These are phyloP conservation scores for Intellagama lesueurii DNA, from an alignment of 2,797 vertebrate species.

Conservation along the genomic window DNA sequence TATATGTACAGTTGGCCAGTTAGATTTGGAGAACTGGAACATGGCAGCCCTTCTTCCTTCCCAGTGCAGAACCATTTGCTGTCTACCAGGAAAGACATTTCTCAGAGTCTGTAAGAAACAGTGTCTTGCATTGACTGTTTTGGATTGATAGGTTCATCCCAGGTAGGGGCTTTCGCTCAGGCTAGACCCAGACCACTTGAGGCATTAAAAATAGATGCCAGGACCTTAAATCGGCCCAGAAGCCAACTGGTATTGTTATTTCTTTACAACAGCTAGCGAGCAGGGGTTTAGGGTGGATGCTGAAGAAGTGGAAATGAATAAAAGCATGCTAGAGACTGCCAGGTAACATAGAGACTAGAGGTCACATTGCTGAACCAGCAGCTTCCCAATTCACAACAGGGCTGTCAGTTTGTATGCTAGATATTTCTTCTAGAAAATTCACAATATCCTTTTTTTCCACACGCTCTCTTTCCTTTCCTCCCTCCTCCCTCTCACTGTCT, in stretches of 20 bases:
- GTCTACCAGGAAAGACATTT: neutral
- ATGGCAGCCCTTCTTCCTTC: too few species aligned
- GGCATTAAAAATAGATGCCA: neutral
- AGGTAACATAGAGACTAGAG: neutral
- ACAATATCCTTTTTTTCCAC: neutral
- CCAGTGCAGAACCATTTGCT: too few species aligned
- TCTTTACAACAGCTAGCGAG: neutral
- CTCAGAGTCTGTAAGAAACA: neutral
- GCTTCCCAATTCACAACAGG: fast-evolving
- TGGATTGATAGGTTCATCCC: neutral
- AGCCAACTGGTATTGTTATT: neutral
- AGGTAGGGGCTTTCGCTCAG: neutral
- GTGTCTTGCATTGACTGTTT: conserved; percentile 2
- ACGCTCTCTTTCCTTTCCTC: neutral
- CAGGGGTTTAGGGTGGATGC: neutral
- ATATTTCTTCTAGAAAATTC: neutral
- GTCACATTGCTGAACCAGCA: neutral
- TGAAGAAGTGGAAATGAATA: neutral
- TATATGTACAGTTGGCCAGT: too few species aligned
- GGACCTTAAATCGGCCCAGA: neutral
- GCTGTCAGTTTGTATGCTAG: neutral
- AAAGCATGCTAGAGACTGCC: neutral
- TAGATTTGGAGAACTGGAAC: too few species aligned
- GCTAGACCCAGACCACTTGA: neutral
- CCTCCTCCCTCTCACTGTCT: neutral